phyloP scores from a whole-genome alignment of 2,888 invertebrate species.

The Acrobasis consociella region DNA sequence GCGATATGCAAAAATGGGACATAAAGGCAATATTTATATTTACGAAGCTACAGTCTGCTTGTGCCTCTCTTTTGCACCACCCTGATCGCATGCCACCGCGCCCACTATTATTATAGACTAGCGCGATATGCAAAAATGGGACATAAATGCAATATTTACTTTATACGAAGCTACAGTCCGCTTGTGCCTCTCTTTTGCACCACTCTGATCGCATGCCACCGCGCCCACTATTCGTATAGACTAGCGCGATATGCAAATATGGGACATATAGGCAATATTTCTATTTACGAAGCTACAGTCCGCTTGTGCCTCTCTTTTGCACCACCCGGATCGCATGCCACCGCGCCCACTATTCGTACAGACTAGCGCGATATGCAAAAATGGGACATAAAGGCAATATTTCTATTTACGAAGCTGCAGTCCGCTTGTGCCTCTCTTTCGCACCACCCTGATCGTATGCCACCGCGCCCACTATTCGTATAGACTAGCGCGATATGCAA shows the following conservation, averaged over 20 bases:
- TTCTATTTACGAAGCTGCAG: no score
- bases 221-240: conserved; percentile 66
- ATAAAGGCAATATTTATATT: not conserved
- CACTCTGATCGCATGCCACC: conserved; percentile 61
- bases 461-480: not conserved
- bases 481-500: not conserved
- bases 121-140: not conserved
- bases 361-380: not conserved
- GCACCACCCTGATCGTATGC: not conserved
- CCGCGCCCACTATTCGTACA: not conserved
- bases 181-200: conserved; percentile 33
- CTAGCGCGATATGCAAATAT: conserved; percentile 80
- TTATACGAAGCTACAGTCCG: not conserved
- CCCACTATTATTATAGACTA: no score
- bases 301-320: not conserved
- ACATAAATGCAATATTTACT: not conserved
- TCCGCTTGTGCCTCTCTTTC: no score
- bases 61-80: not conserved
- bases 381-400: not conserved
- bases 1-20: not conserved
- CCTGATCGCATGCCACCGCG: not conserved
- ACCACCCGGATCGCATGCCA: not conserved
- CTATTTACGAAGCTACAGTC: conserved; percentile 40
- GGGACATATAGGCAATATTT: conserved; percentile 79
- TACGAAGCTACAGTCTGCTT: no score